Evolutionary conservation across 2,888 invertebrate genomes (phyloP).

Genomic region (Mermis nigrescens): DNA sequence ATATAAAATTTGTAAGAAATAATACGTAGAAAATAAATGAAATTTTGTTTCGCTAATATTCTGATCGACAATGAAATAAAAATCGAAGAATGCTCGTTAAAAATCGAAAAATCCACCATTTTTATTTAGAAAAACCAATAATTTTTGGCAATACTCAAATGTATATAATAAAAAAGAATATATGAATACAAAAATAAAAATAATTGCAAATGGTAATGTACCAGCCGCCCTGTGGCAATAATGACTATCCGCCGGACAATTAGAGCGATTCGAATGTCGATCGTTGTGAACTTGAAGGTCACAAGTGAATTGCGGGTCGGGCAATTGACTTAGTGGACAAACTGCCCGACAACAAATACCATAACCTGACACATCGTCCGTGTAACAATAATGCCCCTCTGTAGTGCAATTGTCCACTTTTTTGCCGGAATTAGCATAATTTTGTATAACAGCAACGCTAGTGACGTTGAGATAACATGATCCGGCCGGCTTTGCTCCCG

Average conservation of each 20-base stretch:
- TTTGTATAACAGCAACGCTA: neutral
- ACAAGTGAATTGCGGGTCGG: neutral
- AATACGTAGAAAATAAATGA: too few species aligned
- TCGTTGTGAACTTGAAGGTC: neutral
- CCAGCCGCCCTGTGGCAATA: conserved; percentile 1
- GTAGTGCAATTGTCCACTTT: neutral
- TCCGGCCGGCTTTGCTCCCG: neutral
- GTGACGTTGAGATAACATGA: neutral
- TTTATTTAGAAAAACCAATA: too few species aligned
- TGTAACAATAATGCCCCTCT: neutral
- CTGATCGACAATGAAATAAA: too few species aligned
- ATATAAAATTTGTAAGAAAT: too few species aligned
- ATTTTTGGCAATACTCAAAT: too few species aligned
- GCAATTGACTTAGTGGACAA: neutral
- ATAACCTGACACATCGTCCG: neutral
- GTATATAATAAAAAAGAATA: too few species aligned
- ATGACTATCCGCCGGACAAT: neutral
- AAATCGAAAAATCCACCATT: too few species aligned
- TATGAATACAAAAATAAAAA: too few species aligned
- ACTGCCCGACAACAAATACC: neutral
- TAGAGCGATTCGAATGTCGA: too few species aligned
- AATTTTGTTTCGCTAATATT: too few species aligned
- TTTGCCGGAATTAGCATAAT: neutral
- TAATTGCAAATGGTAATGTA: too few species aligned
- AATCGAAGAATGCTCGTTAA: too few species aligned